Conservation (phyloP, 2,113 vertebrate genomes). For the Otocyon megalotis region DNA sequence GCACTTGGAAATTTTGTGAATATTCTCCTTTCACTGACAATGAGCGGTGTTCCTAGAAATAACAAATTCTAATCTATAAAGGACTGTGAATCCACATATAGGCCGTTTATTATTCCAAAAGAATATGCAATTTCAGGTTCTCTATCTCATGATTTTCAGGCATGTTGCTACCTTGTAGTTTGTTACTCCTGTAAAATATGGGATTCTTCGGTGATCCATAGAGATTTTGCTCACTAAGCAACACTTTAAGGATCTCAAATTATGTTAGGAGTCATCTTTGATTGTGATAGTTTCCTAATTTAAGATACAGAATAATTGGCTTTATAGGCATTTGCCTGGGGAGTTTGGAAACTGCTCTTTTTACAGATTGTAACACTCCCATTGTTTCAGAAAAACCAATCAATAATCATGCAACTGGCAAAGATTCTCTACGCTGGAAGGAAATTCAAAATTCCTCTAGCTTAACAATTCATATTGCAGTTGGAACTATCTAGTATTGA, state of each 20-base stretch:
- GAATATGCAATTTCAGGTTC: not conserved
- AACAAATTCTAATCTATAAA: not conserved
- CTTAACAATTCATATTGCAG: not conserved
- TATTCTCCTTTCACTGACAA: not conserved
- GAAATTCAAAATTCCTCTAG: not conserved
- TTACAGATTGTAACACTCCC: not conserved
- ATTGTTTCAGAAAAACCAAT: conserved; percentile 14
- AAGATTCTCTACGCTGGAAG: not conserved
- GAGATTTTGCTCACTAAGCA: not conserved
- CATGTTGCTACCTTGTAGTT: not conserved
- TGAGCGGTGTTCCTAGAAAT: not conserved
- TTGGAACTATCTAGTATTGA: not conserved
- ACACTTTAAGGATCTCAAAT: not conserved
- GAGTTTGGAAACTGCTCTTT: not conserved
- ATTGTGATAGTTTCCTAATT: not conserved
- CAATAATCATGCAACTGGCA: not conserved
- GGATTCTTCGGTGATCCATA: not conserved
- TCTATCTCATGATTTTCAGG: not conserved
- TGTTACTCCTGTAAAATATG: conserved; percentile 3
- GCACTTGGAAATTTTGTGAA: not conserved
- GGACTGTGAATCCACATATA: not conserved
- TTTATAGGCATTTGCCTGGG: not conserved
- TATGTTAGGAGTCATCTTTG: not conserved
- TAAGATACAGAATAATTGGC: not conserved
- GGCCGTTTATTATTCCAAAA: not conserved